A percentile compares a stretch with the other conserved stretches of the same genome.
Conservation (phyloP, 2,113 vertebrate genomes). For the Ploceus nigricollis region DNA sequence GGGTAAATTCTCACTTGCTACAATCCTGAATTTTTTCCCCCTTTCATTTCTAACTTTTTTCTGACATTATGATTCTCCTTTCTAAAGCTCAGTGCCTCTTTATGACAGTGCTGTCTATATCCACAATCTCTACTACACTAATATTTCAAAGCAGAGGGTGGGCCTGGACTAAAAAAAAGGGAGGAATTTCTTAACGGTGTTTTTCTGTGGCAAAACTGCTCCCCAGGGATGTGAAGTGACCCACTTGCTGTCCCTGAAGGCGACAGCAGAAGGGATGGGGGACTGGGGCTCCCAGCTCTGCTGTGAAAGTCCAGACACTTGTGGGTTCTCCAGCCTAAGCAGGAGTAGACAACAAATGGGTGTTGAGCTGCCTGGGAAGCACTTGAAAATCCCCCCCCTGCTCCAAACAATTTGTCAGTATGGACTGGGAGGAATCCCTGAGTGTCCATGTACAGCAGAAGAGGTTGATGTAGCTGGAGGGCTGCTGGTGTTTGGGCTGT, state of each 20-base stretch:
- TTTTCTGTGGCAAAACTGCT: background rate
- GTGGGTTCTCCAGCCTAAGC: background rate
- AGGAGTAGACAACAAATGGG: background rate
- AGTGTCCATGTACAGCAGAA: accelerated
- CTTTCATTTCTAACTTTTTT: background rate
- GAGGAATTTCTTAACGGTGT: background rate
- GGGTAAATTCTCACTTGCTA: background rate
- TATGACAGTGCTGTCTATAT: background rate
- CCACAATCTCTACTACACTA: accelerated
- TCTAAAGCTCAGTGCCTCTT: background rate
- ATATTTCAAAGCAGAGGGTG: background rate
- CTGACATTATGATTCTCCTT: background rate
- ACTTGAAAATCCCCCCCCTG: background rate
- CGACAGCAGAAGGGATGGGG: accelerated
- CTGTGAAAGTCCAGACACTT: background rate
- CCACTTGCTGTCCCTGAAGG: background rate
- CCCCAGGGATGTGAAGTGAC: background rate
- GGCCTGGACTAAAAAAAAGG: too few species aligned
- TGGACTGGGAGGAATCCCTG: background rate
- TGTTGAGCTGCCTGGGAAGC: background rate
- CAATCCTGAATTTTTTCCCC: background rate
- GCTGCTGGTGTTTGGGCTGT: background rate
- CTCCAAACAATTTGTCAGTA: background rate
- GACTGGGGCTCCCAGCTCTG: accelerated
- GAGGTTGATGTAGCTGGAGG: accelerated